A percentile compares a stretch with the other conserved stretches of the same genome.
These are phyloP conservation scores for Pegea sp. DNA, from an alignment of 23 tunicate species.

Conservation along the genomic window DNA sequence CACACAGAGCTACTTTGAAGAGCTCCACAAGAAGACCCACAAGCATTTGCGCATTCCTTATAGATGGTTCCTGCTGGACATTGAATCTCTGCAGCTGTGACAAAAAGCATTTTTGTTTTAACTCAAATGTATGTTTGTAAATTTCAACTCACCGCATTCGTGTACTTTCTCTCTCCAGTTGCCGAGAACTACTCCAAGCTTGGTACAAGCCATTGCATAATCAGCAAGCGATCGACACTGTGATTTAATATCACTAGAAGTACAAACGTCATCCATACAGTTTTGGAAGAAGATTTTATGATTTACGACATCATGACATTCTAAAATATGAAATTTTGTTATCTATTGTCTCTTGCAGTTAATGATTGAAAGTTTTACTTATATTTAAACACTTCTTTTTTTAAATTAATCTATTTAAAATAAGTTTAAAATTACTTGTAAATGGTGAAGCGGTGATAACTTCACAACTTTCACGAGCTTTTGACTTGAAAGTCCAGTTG, in stretches of 20 bases:
- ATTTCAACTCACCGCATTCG: conserved; percentile 36
- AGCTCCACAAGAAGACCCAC: conserved; percentile 90
- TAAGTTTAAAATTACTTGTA: conserved; percentile 26
- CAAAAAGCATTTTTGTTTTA: not conserved
- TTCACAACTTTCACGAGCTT: conserved; percentile 81
- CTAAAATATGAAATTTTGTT: conserved; percentile 11
- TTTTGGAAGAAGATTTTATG: conserved; percentile 45
- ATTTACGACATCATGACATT: conserved; percentile 90
- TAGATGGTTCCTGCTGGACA: conserved; percentile 67
- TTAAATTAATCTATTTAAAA: not conserved
- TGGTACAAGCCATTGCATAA: conserved; percentile 83
- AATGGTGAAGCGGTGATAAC: conserved; percentile 83
- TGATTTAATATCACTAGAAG: conserved; percentile 35
- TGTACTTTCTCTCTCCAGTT: conserved; percentile 57
- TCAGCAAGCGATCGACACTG: conserved; percentile 84
- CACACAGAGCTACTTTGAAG: conserved; percentile 70
- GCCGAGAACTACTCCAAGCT: conserved; percentile 68
- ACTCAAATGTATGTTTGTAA: not conserved
- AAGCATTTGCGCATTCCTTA: conserved; percentile 93
- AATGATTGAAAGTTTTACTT: not conserved
- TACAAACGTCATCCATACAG: conserved; percentile 82
- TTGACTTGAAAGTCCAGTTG: conserved; percentile 36
- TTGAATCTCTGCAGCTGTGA: conserved; percentile 47
- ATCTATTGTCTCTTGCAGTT: not conserved
- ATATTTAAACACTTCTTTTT: not conserved